Conservation (phyloP, 2,888 invertebrate genomes). For the Boloria euphrosyne region DNA sequence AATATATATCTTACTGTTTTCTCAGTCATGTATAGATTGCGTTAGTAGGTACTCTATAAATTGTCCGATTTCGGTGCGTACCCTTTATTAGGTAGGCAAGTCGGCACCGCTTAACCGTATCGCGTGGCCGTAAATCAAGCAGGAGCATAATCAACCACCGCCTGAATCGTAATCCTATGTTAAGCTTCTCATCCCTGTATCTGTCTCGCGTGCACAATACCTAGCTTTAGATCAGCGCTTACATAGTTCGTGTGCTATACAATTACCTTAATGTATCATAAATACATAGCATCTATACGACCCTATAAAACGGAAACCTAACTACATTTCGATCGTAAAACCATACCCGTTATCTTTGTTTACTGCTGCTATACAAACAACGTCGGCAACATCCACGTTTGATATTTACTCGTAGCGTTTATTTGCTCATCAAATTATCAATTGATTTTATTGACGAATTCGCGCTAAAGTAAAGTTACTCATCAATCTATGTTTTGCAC, state of each 20-base stretch:
- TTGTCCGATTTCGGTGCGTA: constrained; percentile 65
- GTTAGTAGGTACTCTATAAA: constrained; percentile 67
- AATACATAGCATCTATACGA: constrained; percentile 55
- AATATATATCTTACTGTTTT: constrained; percentile 66
- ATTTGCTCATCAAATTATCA: constrained; percentile 28
- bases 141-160: constrained; percentile 74
- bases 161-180: constrained; percentile 68
- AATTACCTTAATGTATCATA: constrained; percentile 50
- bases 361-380: constrained; percentile 55
- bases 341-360: constrained; percentile 57
- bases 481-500: neutral
- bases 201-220: constrained; percentile 71
- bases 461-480: constrained; percentile 32
- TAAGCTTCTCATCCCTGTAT: constrained; percentile 73
- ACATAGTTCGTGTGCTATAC: constrained; percentile 49
- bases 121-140: constrained; percentile 79
- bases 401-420: constrained; percentile 38
- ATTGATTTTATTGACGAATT: constrained; percentile 25
- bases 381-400: constrained; percentile 38
- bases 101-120: constrained; percentile 60
- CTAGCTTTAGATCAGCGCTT: constrained; percentile 57
- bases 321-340: constrained; percentile 59
- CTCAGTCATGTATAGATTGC: constrained; percentile 62
- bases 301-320: constrained; percentile 60
- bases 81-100: constrained; percentile 67